Conservation (phyloP, 2,797 vertebrate genomes). For the Phoeniculus purpureus region DNA sequence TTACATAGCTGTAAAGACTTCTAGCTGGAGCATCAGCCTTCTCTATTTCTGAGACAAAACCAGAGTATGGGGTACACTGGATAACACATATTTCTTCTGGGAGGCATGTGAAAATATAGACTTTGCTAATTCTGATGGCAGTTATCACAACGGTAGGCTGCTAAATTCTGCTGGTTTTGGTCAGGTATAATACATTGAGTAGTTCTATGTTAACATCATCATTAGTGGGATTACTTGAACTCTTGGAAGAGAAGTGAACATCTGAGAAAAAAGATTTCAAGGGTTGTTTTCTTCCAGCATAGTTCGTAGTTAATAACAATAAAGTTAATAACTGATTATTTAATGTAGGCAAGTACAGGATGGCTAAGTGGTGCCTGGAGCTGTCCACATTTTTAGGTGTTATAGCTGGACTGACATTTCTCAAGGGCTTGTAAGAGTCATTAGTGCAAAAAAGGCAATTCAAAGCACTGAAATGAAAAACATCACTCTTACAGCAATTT, state of each 20-base stretch:
- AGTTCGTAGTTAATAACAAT: background rate
- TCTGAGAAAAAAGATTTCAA: background rate
- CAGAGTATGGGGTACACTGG: background rate
- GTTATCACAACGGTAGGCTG: background rate
- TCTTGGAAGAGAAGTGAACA: background rate
- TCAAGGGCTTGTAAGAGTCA: background rate
- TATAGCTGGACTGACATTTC: background rate
- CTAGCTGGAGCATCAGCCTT: background rate
- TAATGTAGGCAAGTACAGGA: background rate
- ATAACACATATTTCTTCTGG: background rate
- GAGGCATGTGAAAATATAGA: background rate
- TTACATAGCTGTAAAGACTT: background rate
- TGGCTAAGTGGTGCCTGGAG: background rate
- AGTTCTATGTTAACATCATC: background rate
- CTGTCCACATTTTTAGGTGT: background rate
- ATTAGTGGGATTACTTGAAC: background rate
- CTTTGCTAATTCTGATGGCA: background rate
- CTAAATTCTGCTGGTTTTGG: background rate
- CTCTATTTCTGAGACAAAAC: background rate
- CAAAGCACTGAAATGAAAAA: background rate
- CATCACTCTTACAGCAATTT: background rate
- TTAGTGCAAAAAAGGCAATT: background rate
- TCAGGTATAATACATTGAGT: background rate
- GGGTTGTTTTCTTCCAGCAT: background rate
- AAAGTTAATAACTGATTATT: background rate